Evolutionary conservation across 2,888 invertebrate genomes (phyloP).

Genomic region (Dysmachus trigonus): DNA sequence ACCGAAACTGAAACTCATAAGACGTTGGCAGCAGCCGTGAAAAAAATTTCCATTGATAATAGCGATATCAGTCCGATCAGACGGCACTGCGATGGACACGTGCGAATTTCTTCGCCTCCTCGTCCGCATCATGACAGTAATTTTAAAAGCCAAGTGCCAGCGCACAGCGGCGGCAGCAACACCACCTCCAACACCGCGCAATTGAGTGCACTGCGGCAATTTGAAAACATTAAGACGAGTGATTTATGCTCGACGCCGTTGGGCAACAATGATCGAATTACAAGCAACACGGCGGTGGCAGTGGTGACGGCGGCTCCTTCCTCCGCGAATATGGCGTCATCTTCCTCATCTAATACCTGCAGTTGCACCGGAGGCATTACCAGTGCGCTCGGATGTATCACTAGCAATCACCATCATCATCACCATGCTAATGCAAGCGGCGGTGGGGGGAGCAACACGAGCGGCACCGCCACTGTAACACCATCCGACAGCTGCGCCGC

Average conservation of each 20-base stretch:
- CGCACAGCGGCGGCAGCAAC: neutral
- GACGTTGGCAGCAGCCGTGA: constrained; percentile 56
- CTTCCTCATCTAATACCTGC: neutral
- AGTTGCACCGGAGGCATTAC: constrained; percentile 34
- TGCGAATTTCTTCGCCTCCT: constrained; percentile 28
- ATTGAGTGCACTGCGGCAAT: neutral
- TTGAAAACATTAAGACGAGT: constrained; percentile 27
- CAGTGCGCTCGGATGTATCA: constrained; percentile 38
- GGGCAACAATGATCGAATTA: constrained; percentile 38
- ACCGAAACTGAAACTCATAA: constrained; percentile 51
- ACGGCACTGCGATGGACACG: constrained; percentile 30
- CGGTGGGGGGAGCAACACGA: constrained; percentile 45
- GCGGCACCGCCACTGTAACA: neutral
- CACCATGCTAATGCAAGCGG: constrained; percentile 1
- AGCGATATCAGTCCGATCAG: constrained; percentile 46
- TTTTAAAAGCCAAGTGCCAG: constrained; percentile 6
- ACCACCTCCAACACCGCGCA: neutral
- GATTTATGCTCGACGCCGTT: constrained; percentile 44
- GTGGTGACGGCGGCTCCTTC: neutral
- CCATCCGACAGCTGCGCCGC: neutral
- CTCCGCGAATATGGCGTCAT: neutral
- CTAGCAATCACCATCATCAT: constrained; percentile 38
- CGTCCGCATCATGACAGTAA: constrained; percentile 16
- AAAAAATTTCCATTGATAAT: constrained; percentile 60
- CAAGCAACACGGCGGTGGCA: neutral